Conservation (phyloP, 2,888 invertebrate genomes). For the Hedya salicella region DNA sequence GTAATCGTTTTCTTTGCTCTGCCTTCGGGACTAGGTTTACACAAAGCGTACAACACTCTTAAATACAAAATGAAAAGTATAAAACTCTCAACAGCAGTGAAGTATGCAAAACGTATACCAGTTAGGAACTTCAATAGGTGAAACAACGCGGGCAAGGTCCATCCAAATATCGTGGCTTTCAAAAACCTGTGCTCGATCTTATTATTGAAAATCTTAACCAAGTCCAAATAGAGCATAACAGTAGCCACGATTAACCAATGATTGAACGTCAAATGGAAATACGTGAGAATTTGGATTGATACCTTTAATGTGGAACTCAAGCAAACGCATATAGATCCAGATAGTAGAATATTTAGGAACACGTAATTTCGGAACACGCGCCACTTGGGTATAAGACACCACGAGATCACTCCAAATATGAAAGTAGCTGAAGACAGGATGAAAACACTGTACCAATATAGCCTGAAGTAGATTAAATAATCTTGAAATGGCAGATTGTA, state of each 20-base stretch:
- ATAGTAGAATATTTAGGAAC: slow-evolving; percentile 9
- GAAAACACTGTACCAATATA: slow-evolving; percentile 7
- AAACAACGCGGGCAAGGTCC: slow-evolving; percentile 1
- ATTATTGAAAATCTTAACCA: slow-evolving; percentile 17
- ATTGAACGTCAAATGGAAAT: slow-evolving; percentile 19
- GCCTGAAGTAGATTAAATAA: slow-evolving; percentile 1
- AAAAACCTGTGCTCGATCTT: slow-evolving; percentile 14
- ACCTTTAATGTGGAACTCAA: neutral
- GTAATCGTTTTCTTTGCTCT: neutral
- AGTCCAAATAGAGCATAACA: slow-evolving; percentile 17
- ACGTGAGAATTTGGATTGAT: neutral
- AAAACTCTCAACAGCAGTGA: neutral
- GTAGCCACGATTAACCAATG: slow-evolving; percentile 19
- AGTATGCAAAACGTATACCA: slow-evolving; percentile 2
- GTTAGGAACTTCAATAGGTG: neutral
- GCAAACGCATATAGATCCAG: slow-evolving; percentile 8
- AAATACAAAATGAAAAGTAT: slow-evolving; percentile 19
- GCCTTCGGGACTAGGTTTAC: neutral
- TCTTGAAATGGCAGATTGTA: slow-evolving; percentile 13
- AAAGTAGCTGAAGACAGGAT: slow-evolving; percentile 7
- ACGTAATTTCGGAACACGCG: slow-evolving; percentile 13
- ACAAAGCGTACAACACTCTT: slow-evolving; percentile 15
- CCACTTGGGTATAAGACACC: slow-evolving; percentile 24
- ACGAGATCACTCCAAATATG: neutral
- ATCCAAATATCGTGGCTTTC: slow-evolving; percentile 9